Evolutionary conservation across 2,113 vertebrate species (phyloP).

Genomic region (Engystomops pustulosus): DNA sequence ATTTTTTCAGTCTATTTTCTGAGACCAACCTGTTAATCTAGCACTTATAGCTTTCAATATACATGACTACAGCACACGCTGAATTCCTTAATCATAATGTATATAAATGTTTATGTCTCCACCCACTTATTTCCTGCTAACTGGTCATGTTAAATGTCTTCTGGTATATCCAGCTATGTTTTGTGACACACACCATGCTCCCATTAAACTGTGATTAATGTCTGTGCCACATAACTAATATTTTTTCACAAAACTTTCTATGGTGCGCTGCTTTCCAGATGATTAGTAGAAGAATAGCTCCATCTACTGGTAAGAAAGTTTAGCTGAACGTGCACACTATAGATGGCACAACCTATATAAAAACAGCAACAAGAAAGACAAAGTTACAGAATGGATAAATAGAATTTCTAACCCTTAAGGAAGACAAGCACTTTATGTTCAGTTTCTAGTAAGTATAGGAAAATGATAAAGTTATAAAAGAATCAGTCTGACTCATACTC

Average conservation of each 20-base stretch:
- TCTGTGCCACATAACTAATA: slow-evolving; percentile 29
- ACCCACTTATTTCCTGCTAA: slow-evolving; percentile 40
- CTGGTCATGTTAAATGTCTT: slow-evolving; percentile 46
- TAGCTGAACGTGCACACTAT: not conserved
- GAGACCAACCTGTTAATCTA: slow-evolving; percentile 25
- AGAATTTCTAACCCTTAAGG: not conserved
- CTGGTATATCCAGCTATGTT: slow-evolving; percentile 40
- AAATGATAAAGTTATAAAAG: no score
- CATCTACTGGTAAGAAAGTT: slow-evolving; percentile 71
- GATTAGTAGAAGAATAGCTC: slow-evolving; percentile 75
- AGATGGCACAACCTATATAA: not conserved
- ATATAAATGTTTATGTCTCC: slow-evolving; percentile 37
- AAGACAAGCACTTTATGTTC: no score
- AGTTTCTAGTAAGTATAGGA: no score
- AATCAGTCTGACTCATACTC: no score
- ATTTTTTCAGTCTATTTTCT: not conserved
- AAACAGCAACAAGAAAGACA: not conserved
- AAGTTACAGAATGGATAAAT: not conserved
- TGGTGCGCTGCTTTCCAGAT: not conserved
- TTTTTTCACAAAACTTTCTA: slow-evolving; percentile 21
- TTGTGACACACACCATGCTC: slow-evolving; percentile 48
- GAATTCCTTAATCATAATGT: slow-evolving; percentile 42
- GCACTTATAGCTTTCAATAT: slow-evolving; percentile 24
- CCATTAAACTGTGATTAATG: slow-evolving; percentile 53
- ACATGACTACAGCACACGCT: slow-evolving; percentile 16